phyloP scores from a whole-genome alignment of 2,797 vertebrate genomes.

The Acestrorhynchus altus region DNA sequence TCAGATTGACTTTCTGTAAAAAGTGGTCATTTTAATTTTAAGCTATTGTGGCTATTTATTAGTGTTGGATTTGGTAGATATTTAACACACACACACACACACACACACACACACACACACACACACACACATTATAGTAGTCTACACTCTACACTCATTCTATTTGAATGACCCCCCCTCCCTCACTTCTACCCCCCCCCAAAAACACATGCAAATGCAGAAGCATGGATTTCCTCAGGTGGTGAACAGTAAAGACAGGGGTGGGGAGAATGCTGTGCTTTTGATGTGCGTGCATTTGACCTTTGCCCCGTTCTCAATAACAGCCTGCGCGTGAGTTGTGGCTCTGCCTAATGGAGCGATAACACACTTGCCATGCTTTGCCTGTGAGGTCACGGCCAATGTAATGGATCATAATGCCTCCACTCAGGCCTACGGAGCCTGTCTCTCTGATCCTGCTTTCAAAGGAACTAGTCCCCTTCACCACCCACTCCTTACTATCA shows the following conservation, averaged over 20 bases:
- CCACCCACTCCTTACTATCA: slow-evolving; percentile 36
- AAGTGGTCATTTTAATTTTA: no score
- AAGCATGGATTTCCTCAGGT: slow-evolving; percentile 4
- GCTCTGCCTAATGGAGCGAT: slow-evolving; percentile 36
- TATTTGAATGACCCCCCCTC: background rate
- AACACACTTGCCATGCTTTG: slow-evolving; percentile 49
- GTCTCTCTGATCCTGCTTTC: slow-evolving; percentile 55
- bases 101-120: no score
- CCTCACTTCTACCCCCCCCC: background rate
- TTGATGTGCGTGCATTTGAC: slow-evolving; percentile 48
- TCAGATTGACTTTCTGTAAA: no score
- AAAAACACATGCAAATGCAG: background rate
- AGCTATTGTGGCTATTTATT: no score
- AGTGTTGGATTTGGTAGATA: no score
- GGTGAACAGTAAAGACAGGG: slow-evolving; percentile 42
- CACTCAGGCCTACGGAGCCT: slow-evolving; percentile 41
- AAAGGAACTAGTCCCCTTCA: slow-evolving; percentile 45
- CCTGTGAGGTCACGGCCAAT: slow-evolving; percentile 45
- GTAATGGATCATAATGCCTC: slow-evolving; percentile 49
- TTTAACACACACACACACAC: no score
- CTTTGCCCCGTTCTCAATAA: slow-evolving; percentile 42
- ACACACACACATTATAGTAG: no score
- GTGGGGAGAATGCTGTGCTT: slow-evolving; percentile 42
- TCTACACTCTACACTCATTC: no score
- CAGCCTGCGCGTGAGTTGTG: slow-evolving; percentile 28